Base-by-base conservation (phyloP, 2,888 invertebrate species). In the Leucania comma region DNA sequence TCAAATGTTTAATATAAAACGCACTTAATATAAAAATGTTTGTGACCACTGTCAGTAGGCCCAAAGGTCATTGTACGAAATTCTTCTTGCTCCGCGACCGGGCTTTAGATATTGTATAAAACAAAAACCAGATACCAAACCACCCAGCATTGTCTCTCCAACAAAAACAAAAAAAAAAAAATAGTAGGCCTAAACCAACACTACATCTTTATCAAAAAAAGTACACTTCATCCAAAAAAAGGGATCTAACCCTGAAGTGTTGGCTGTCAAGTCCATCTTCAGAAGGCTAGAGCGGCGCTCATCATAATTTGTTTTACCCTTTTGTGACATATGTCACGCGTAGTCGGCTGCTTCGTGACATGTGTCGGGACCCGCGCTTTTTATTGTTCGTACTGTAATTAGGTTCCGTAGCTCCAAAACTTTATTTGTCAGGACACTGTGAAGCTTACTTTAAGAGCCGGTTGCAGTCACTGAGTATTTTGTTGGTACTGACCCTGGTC, bases 241-340 rank as follows among this genome's bases (percentile, higher is more conserved):
- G 4, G 60, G 63, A 61, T 65, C 68, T 75, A 68, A 77, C 51
- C 48, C 63, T 42, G 48, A 35, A 68, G 72, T 64, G 72, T 60
- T 70, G 42, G 54, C 61, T 75, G 75, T 68, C 77, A 54, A 46
- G 61, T 69, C 54, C 50, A 62, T 62, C 64, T 59, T 22, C 24
- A 75, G 59, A 53, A 59, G 20, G 46, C 57, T 62, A 10, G 54
- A 80, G 78, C 42, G 3, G 42, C 72, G 62, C 75, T 66, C 63
- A 76, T 85, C 72, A 78, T 81, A 77, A 70, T 80, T 86, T 83
- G 75, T 84, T 84, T 75, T 54, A 75, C 72, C 75, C 79, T 70
- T 70, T 46, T 48, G 29, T 75, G 80, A 80, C 80, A 82, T 56
- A 14, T 81, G 84, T 72, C 82, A 76, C 17, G 22, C 48, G 26